Conservation (phyloP, 2,797 vertebrate species). For the Odontamblyopus lacepedii region DNA sequence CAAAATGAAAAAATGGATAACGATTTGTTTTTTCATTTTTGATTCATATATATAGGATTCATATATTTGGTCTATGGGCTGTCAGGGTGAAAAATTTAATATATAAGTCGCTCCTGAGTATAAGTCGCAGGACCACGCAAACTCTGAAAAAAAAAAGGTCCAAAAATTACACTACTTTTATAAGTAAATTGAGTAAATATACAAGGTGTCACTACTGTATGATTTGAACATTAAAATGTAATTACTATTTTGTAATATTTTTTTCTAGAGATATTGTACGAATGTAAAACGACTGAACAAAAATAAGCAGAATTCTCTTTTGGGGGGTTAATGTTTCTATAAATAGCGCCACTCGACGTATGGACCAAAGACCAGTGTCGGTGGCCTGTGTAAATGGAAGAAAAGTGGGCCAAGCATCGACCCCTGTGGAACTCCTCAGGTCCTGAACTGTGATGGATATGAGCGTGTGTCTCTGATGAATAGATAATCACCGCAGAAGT, state of each 20-base stretch:
- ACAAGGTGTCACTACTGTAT: too few species aligned
- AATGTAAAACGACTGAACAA: neutral
- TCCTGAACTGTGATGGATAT: constrained; percentile 1
- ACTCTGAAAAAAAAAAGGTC: too few species aligned
- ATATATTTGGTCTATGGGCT: too few species aligned
- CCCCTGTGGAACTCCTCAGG: constrained; percentile 7
- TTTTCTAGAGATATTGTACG: neutral
- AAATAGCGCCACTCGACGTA: neutral
- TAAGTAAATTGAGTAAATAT: too few species aligned
- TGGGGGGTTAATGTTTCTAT: neutral
- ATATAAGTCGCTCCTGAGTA: too few species aligned
- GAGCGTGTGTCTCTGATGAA: neutral
- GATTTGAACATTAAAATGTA: neutral
- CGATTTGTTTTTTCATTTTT: too few species aligned
- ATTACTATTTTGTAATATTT: too few species aligned
- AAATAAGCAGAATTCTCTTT: neutral
- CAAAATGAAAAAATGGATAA: too few species aligned
- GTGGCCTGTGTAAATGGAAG: constrained; percentile 3
- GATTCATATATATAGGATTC: too few species aligned
- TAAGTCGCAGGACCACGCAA: too few species aligned
- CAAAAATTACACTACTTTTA: too few species aligned
- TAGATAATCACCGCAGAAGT: neutral
- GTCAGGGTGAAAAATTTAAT: too few species aligned
- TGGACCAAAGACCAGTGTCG: neutral
- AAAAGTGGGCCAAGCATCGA: constrained; percentile 7